Percentiles rank a stretch among this genome's conserved stretches.
These are phyloP conservation scores for Artibeus jamaicensis DNA, from an alignment of 2,797 vertebrate species.

Conservation along the genomic window DNA sequence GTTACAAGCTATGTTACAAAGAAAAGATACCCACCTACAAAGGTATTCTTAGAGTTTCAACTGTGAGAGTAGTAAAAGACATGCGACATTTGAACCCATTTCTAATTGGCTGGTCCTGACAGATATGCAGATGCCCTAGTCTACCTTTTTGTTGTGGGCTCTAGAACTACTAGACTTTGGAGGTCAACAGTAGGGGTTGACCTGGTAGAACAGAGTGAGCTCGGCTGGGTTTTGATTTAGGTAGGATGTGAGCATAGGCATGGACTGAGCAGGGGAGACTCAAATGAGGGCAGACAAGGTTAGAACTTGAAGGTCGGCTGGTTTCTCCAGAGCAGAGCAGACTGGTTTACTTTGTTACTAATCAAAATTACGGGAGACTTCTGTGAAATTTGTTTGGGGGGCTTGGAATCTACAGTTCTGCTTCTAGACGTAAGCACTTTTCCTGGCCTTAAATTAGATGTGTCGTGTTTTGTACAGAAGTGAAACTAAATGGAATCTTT, in stretches of 20 bases:
- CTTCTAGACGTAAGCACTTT: constrained; percentile 23
- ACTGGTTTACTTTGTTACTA: not conserved
- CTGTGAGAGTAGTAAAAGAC: not conserved
- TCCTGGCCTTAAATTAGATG: constrained; percentile 45
- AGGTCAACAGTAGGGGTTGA: not conserved
- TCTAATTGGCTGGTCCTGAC: not conserved
- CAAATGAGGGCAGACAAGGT: not conserved
- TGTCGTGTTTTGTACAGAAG: constrained; percentile 33
- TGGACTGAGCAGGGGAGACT: not conserved
- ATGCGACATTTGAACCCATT: not conserved
- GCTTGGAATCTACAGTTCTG: constrained; percentile 2
- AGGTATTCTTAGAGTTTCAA: not conserved
- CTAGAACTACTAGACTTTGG: not conserved
- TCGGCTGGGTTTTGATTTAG: not conserved
- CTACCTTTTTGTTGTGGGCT: not conserved
- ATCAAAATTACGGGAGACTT: constrained; percentile 15
- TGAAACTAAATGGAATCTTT: constrained; percentile 55
- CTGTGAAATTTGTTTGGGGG: not conserved
- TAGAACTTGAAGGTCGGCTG: not conserved
- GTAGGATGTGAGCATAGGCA: not conserved
- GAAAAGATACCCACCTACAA: not conserved
- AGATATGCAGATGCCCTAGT: not conserved
- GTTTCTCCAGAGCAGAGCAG: not conserved
- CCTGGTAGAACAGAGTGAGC: not conserved
- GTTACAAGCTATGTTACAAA: not conserved